phyloP scores from a whole-genome alignment of 2,113 vertebrate genomes.

The Bungarus multicinctus region DNA sequence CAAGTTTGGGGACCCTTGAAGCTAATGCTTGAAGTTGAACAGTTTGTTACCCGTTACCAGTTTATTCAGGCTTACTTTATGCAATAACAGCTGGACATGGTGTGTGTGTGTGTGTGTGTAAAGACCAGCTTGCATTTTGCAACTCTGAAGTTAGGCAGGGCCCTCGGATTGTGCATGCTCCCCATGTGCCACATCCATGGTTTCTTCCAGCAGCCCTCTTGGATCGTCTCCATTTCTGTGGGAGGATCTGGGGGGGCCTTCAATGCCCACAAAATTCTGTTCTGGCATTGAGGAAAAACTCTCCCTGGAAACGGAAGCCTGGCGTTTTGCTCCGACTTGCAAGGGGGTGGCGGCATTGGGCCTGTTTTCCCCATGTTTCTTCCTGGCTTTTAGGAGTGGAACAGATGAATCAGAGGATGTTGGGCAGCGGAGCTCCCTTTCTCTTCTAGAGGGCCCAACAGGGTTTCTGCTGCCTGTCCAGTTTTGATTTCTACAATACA shows the following conservation, averaged over 20 bases:
- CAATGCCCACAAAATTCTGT: background rate
- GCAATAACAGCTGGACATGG: background rate
- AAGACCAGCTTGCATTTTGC: background rate
- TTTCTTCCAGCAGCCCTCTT: background rate
- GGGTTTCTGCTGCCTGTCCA: background rate
- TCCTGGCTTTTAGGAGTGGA: background rate
- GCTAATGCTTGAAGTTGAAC: background rate
- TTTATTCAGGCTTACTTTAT: background rate
- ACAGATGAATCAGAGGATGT: background rate
- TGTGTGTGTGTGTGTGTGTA: background rate
- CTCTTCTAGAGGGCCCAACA: background rate
- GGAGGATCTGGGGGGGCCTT: background rate
- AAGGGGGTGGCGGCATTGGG: background rate
- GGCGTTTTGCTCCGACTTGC: background rate
- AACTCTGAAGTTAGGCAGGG: background rate
- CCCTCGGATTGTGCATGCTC: background rate
- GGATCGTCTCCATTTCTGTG: background rate
- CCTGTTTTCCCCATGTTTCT: background rate
- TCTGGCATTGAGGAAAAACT: background rate
- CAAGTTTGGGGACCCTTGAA: background rate
- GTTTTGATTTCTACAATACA: no score
- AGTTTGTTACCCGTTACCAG: background rate
- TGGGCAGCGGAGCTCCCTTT: background rate
- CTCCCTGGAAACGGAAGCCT: background rate
- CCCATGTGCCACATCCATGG: background rate